These are phyloP conservation scores for Eupithecia pulchellata DNA, from an alignment of 2,888 invertebrate species.

Conservation along the genomic window DNA sequence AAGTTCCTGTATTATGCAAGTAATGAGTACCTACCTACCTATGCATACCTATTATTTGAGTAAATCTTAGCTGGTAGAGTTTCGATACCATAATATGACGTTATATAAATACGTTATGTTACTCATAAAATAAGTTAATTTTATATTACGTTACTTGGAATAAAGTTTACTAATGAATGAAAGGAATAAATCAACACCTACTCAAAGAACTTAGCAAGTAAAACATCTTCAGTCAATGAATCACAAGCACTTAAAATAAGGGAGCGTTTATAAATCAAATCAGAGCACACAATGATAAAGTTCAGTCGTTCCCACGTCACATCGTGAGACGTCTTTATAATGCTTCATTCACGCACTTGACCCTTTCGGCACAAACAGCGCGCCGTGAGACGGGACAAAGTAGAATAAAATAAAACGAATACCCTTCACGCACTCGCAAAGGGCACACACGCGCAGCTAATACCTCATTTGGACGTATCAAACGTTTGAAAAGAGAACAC, in stretches of 20 bases:
- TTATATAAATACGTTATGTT: too few species aligned
- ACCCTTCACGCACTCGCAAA: conserved; percentile 52
- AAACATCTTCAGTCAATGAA: conserved; percentile 16
- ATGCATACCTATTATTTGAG: too few species aligned
- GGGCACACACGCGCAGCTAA: conserved; percentile 58
- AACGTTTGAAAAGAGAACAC: conserved; percentile 57
- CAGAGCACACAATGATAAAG: conserved; percentile 62
- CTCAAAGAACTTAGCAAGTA: neutral
- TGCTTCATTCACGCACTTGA: conserved; percentile 75
- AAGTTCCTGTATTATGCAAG: too few species aligned
- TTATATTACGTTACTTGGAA: too few species aligned
- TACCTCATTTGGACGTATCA: conserved; percentile 74
- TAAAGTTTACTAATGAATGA: neutral
- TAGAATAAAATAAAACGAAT: conserved; percentile 73
- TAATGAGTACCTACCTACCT: too few species aligned
- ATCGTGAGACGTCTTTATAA: conserved; percentile 73
- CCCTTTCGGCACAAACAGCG: conserved; percentile 70
- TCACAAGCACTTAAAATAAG: conserved; percentile 13
- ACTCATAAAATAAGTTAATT: too few species aligned
- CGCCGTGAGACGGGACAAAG: conserved; percentile 65
- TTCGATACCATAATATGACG: too few species aligned
- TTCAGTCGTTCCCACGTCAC: conserved; percentile 71
- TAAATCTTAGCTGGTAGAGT: too few species aligned
- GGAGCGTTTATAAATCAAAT: conserved; percentile 50
- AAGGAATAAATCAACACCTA: neutral